Conservation (phyloP, 2,888 invertebrate species). For the Ochropacha duplaris region DNA sequence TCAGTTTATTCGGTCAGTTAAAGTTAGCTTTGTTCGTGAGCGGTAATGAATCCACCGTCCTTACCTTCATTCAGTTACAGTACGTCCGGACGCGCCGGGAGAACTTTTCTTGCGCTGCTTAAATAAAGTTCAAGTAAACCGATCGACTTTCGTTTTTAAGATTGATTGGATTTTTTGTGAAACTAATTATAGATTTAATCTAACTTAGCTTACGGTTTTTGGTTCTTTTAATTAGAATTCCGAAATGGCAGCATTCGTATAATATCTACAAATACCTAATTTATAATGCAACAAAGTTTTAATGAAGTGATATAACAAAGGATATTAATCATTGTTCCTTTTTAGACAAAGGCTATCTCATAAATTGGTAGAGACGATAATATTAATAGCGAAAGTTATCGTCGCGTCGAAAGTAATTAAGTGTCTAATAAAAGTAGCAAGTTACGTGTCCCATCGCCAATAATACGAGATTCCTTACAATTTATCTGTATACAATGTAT, state of each 20-base stretch:
- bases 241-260: neutral
- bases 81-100: slow-evolving; percentile 21
- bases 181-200: slow-evolving; percentile 6
- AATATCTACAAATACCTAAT: neutral
- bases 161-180: slow-evolving; percentile 25
- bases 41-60: slow-evolving; percentile 37
- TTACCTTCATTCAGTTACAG: slow-evolving; percentile 27
- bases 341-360: slow-evolving; percentile 1
- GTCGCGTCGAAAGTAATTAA: slow-evolving; percentile 4
- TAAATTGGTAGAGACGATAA: neutral
- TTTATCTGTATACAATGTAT: neutral
- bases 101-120: slow-evolving; percentile 48
- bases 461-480: neutral
- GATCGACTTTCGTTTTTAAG: slow-evolving; percentile 37
- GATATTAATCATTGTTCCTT: neutral
- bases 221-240: neutral
- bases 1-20: slow-evolving; percentile 20
- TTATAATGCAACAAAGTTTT: neutral
- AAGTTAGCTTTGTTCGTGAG: slow-evolving; percentile 30
- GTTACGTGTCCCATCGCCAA: neutral
- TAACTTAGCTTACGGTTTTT: neutral
- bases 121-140: slow-evolving; percentile 42
- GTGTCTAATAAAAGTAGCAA: slow-evolving; percentile 1
- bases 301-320: neutral
- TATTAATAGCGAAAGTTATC: slow-evolving; percentile 6